Evolutionary conservation across 2,113 vertebrate species (phyloP).

Genomic region (Pomatostomus ruficeps): DNA sequence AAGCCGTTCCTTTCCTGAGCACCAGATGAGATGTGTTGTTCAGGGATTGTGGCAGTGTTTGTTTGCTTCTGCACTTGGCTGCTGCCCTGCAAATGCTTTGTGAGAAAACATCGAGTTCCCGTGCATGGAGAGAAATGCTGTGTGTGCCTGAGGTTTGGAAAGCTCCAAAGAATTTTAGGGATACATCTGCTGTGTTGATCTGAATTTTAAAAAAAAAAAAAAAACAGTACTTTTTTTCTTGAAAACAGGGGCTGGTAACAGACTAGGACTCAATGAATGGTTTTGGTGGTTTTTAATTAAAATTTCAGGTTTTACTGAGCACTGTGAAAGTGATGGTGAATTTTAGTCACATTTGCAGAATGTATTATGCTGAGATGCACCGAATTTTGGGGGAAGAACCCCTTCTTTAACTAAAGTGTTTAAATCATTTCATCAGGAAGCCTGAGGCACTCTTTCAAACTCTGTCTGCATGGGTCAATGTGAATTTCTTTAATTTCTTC

Average conservation of each 20-base stretch:
- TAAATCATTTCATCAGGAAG: not conserved
- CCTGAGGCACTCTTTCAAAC: not conserved
- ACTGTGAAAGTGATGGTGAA: not conserved
- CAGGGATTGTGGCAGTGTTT: not conserved
- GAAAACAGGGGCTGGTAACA: not conserved
- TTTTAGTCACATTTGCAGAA: not conserved
- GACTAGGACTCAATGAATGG: not conserved
- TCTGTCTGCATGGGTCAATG: accelerated
- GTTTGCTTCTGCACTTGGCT: not conserved
- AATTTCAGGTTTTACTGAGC: not conserved
- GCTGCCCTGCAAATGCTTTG: not conserved
- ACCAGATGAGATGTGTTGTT: not conserved
- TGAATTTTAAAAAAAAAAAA: not conserved
- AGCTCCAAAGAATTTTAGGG: not conserved
- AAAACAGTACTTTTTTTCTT: not conserved
- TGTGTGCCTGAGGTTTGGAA: not conserved
- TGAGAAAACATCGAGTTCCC: not conserved
- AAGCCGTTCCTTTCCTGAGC: not conserved
- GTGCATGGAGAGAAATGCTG: not conserved
- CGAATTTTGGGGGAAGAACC: not conserved
- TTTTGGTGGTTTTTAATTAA: not conserved
- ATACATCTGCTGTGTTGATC: not conserved
- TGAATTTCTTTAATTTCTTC: not conserved
- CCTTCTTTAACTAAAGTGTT: not conserved
- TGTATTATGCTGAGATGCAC: not conserved